These are phyloP conservation scores for Eira barbara DNA, from an alignment of 2,113 vertebrate species.

Conservation along the genomic window DNA sequence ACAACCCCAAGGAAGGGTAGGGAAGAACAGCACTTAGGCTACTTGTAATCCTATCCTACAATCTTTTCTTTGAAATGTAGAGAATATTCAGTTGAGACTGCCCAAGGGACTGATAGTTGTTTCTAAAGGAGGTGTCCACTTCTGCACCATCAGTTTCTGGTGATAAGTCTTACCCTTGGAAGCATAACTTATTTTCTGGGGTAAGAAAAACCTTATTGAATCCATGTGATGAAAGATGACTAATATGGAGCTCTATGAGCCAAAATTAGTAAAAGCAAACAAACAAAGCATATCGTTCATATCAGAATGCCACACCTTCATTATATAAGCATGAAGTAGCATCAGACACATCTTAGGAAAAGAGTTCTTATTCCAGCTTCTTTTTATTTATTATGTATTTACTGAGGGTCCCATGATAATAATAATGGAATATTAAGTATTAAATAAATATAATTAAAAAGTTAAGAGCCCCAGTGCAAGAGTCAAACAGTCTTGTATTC, in stretches of 20 bases:
- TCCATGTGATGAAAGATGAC: background rate
- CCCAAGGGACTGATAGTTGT: background rate
- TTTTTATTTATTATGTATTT: background rate
- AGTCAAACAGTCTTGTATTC: background rate
- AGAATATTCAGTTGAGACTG: background rate
- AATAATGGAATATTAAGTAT: background rate
- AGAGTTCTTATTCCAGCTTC: background rate
- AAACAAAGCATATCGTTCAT: background rate
- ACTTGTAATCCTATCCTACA: background rate
- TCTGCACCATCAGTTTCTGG: slow-evolving; percentile 15
- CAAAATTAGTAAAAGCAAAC: background rate
- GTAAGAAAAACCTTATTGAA: slow-evolving; percentile 33
- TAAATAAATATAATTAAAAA: slow-evolving; percentile 24
- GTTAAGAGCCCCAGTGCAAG: background rate
- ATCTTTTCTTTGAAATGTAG: background rate
- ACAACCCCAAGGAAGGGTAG: background rate
- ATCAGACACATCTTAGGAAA: background rate
- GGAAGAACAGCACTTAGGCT: background rate
- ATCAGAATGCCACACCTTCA: background rate
- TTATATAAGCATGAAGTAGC: background rate
- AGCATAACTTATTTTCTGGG: background rate
- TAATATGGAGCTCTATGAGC: background rate
- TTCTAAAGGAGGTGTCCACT: slow-evolving; percentile 35
- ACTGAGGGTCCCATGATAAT: background rate
- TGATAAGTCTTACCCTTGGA: background rate